A percentile compares a stretch with the other conserved stretches of the same genome.
Evolutionary conservation across 37 sponge, comb jelly and placozoan genomes (phyloP).

Genomic region (Aphrocallistes beatrix): DNA sequence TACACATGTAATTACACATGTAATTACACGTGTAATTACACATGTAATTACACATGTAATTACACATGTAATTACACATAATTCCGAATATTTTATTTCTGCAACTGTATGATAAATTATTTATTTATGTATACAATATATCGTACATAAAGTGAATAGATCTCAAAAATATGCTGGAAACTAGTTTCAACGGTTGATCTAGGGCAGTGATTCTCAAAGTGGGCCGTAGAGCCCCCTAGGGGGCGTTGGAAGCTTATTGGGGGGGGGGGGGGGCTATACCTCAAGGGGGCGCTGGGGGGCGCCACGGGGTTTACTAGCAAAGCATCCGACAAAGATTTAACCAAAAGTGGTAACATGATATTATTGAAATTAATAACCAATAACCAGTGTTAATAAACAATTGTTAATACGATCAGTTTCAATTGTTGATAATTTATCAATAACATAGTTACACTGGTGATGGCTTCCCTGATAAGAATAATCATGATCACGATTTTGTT

Average conservation of each 20-base stretch:
- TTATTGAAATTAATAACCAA: constrained; percentile 11
- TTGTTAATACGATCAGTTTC: background rate
- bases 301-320: constrained; percentile 1
- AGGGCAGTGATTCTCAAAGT: constrained; percentile 11
- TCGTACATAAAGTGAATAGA: no score
- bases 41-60: no score
- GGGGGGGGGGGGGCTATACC: background rate
- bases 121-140: no score
- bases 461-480: background rate
- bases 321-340: background rate
- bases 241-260: background rate
- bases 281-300: constrained; percentile 2
- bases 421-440: constrained; percentile 12
- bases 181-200: no score
- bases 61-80: no score
- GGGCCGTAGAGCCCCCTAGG: background rate
- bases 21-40: no score
- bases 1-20: no score
- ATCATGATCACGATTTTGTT: background rate
- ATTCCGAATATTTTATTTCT: no score
- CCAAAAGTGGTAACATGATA: constrained; percentile 13
- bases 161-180: no score
- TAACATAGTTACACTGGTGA: constrained; percentile 17
- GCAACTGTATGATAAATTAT: no score
- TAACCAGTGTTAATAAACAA: constrained; percentile 18